phyloP scores from a whole-genome alignment of 2,797 vertebrate genomes.

The Micromesistius poutassou region DNA sequence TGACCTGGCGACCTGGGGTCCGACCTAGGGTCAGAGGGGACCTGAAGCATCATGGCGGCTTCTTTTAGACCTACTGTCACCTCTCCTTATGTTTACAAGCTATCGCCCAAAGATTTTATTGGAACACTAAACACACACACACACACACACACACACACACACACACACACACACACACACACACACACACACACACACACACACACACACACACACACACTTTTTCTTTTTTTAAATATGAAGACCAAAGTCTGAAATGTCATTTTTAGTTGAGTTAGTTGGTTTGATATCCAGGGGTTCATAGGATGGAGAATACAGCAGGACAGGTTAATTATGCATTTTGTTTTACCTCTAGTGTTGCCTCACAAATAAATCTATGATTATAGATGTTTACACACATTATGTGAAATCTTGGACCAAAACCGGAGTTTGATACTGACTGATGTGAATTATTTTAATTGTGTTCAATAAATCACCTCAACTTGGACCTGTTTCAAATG shows the following conservation, averaged over 20 bases:
- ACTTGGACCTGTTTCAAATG: slow-evolving; percentile 9
- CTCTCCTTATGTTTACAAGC: slow-evolving; percentile 11
- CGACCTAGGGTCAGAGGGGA: too few species aligned
- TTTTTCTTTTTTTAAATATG: neutral
- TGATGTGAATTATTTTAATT: slow-evolving; percentile 40
- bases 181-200: neutral
- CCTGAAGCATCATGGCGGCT: too few species aligned
- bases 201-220: neutral
- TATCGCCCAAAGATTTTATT: neutral
- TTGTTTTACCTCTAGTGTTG: slow-evolving; percentile 19
- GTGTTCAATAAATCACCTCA: slow-evolving; percentile 45
- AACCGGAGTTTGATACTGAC: slow-evolving; percentile 49
- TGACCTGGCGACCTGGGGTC: neutral
- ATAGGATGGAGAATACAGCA: neutral
- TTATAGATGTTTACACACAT: slow-evolving; percentile 49
- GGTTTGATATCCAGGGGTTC: neutral
- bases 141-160: neutral
- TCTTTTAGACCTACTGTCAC: neutral
- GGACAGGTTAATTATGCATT: slow-evolving; percentile 17
- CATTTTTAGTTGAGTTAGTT: neutral
- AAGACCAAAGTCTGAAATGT: neutral
- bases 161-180: neutral
- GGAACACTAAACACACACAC: neutral
- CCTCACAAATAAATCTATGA: slow-evolving; percentile 40
- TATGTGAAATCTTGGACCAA: slow-evolving; percentile 56